Percentiles rank a stretch among this genome's conserved stretches.
phyloP scores from a whole-genome alignment of 2,888 invertebrate species.

The Eupithecia insigniata region DNA sequence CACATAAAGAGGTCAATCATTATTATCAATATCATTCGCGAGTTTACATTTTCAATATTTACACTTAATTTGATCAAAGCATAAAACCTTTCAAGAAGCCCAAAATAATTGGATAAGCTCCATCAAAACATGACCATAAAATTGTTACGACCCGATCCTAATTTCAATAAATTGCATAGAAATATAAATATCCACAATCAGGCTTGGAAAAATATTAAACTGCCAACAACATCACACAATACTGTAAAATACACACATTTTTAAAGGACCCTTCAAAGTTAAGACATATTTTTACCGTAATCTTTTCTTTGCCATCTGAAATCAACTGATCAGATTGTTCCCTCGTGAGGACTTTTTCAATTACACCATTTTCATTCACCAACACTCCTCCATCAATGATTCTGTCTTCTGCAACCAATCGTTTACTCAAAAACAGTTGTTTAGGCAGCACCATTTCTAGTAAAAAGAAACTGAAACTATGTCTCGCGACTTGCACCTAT shows the following conservation, averaged over 20 bases:
- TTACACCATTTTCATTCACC: slow-evolving; percentile 84
- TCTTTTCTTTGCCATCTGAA: slow-evolving; percentile 73
- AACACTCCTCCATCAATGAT: slow-evolving; percentile 85
- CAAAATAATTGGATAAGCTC: slow-evolving; percentile 16
- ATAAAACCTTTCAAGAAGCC: slow-evolving; percentile 18
- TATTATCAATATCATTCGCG: not conserved
- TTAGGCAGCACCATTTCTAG: slow-evolving; percentile 57
- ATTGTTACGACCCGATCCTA: slow-evolving; percentile 22
- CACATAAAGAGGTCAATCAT: not conserved
- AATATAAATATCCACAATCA: slow-evolving; percentile 10
- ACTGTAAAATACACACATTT: not conserved
- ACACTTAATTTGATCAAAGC: slow-evolving; percentile 19
- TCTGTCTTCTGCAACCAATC: slow-evolving; percentile 80
- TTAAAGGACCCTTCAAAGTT: not conserved
- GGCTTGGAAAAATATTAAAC: slow-evolving; percentile 14
- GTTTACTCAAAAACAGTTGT: slow-evolving; percentile 76
- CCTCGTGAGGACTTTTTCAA: slow-evolving; percentile 79
- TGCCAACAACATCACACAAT: slow-evolving; percentile 15
- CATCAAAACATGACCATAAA: slow-evolving; percentile 24
- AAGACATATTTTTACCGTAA: slow-evolving; percentile 73
- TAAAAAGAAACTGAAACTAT: slow-evolving; percentile 32
- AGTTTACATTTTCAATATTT: slow-evolving; percentile 3
- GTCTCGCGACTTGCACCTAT: slow-evolving; percentile 49
- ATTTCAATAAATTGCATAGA: slow-evolving; percentile 12
- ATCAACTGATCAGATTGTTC: slow-evolving; percentile 76